phyloP scores from a whole-genome alignment of 2,888 invertebrate species.

The Chromoteleia sp. region DNA sequence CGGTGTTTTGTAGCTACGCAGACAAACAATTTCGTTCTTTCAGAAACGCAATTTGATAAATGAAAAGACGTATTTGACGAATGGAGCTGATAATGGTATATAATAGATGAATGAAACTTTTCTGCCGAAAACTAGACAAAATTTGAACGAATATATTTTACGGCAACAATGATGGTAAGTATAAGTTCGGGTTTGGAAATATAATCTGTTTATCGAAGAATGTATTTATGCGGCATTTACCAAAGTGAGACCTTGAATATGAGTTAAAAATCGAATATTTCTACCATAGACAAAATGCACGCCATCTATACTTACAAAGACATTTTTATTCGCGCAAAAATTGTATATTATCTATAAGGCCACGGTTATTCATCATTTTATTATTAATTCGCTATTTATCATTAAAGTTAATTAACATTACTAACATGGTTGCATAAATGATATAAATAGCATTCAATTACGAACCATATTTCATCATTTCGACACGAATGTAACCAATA shows the following conservation, averaged over 20 bases:
- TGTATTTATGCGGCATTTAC: conserved; percentile 38
- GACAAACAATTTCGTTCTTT: background rate
- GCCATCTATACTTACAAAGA: background rate
- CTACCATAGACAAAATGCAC: background rate
- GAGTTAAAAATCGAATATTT: conserved; percentile 28
- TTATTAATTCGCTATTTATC: conserved; percentile 4
- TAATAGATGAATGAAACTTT: conserved; percentile 44
- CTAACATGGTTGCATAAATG: conserved; percentile 22
- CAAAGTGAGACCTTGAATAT: conserved; percentile 33
- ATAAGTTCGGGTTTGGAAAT: conserved; percentile 42
- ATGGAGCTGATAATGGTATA: conserved; percentile 21
- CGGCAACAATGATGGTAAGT: conserved; percentile 52
- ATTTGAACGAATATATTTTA: conserved; percentile 39
- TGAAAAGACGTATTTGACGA: background rate
- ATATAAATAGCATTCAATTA: conserved; percentile 36
- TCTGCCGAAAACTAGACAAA: conserved; percentile 39
- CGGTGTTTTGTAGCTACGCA: too few relatives aligned
- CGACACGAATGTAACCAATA: conserved; percentile 13
- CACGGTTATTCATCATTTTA: conserved; percentile 12
- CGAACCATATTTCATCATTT: conserved; percentile 30
- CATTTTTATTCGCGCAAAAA: background rate
- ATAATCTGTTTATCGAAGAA: conserved; percentile 50
- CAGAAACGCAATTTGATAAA: conserved; percentile 7
- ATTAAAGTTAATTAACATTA: conserved; percentile 38
- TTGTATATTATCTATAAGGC: background rate